Conservation (phyloP, 2,888 invertebrate species). For the Dynastes grantii region DNA sequence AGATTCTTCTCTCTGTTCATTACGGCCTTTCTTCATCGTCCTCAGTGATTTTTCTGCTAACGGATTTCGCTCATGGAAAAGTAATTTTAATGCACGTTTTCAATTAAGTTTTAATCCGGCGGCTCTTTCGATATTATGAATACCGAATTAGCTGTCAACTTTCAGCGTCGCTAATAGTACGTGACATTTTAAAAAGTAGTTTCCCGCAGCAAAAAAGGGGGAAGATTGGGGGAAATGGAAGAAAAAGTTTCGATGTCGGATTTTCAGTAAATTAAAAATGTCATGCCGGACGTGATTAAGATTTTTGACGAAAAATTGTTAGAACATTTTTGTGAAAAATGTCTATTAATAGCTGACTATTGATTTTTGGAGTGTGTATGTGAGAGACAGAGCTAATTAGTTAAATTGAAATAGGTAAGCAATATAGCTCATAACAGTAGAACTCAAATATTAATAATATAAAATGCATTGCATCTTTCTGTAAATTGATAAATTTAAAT, state of each 20-base stretch:
- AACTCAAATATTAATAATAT: too few species aligned
- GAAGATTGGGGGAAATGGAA: neutral
- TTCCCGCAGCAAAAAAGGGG: neutral
- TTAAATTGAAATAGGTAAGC: too few species aligned
- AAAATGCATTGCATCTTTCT: too few species aligned
- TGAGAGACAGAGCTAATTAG: too few species aligned
- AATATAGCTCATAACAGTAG: too few species aligned
- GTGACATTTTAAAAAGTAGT: conserved; percentile 39
- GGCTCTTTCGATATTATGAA: conserved; percentile 52
- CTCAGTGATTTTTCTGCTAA: conserved; percentile 42
- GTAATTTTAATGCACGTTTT: conserved; percentile 65
- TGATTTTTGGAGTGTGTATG: too few species aligned
- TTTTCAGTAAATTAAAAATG: conserved; percentile 31
- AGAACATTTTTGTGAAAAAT: too few species aligned
- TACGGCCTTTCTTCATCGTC: neutral
- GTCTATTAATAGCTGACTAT: too few species aligned
- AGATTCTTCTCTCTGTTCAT: neutral
- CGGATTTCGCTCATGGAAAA: conserved; percentile 62
- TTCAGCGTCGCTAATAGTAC: conserved; percentile 34
- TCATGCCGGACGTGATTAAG: neutral
- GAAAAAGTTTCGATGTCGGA: neutral
- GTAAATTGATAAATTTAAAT: too few species aligned
- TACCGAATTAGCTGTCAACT: conserved; percentile 49
- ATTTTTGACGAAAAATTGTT: neutral
- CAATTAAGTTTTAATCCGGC: conserved; percentile 61